Percentiles rank a stretch among this genome's conserved stretches.
These are phyloP conservation scores for Fulica atra DNA, from an alignment of 2,113 vertebrate species.

Conservation along the genomic window DNA sequence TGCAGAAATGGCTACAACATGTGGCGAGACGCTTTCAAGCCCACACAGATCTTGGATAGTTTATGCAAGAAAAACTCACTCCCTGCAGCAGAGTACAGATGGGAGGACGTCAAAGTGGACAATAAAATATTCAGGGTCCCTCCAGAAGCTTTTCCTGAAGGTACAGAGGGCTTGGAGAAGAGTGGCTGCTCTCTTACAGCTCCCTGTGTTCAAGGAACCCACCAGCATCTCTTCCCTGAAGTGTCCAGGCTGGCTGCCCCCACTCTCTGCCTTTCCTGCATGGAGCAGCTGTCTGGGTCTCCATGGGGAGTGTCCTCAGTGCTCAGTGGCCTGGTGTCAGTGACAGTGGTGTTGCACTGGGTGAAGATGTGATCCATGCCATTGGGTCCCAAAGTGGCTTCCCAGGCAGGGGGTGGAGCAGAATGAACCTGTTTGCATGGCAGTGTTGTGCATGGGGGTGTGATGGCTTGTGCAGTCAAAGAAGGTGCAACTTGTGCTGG, in stretches of 20 bases:
- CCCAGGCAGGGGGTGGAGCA: not conserved
- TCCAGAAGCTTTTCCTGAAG: constrained; percentile 82
- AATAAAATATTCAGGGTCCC: constrained; percentile 91
- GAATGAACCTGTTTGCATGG: rapidly evolving
- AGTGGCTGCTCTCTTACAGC: not conserved
- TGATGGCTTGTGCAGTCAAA: not conserved
- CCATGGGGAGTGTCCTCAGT: rapidly evolving
- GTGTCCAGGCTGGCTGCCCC: not conserved
- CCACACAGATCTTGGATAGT: constrained; percentile 84
- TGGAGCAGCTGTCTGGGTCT: not conserved
- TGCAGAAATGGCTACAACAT: constrained; percentile 87
- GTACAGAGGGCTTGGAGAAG: constrained; percentile 60
- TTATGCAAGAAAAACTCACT: constrained; percentile 87
- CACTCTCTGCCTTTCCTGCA: not conserved
- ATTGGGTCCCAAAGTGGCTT: not conserved
- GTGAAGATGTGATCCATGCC: not conserved
- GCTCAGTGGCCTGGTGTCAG: not conserved
- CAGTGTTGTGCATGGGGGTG: not conserved
- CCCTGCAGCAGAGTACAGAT: constrained; percentile 83
- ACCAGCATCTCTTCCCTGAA: not conserved
- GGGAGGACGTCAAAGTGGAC: constrained; percentile 87
- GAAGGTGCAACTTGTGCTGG: not conserved
- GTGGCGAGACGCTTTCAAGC: constrained; percentile 89
- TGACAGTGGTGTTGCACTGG: not conserved
- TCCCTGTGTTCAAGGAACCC: not conserved